phyloP scores from a whole-genome alignment of 1,140 invertebrate genomes.

The Euura saliciscinereae region DNA sequence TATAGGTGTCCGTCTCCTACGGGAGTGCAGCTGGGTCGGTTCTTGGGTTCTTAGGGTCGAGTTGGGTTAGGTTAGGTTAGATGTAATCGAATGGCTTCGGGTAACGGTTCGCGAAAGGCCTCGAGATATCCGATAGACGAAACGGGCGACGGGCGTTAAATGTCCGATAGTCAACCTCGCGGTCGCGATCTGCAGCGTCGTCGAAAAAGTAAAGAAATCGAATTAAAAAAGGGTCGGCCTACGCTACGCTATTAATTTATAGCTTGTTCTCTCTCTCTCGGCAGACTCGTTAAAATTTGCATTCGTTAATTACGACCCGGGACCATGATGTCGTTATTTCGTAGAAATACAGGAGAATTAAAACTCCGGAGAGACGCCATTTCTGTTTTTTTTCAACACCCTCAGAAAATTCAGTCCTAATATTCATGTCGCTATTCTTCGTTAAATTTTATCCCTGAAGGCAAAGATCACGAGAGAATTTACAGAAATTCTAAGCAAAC shows the following conservation, averaged over 20 bases:
- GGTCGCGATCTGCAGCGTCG: neutral
- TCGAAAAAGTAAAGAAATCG: neutral
- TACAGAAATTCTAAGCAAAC: no score
- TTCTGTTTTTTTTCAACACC: no score
- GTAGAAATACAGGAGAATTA: neutral
- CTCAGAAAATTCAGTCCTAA: no score
- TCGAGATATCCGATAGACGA: neutral
- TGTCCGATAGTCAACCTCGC: neutral
- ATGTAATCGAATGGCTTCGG: constrained; percentile 4
- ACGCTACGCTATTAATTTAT: neutral
- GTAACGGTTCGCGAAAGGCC: constrained; percentile 2
- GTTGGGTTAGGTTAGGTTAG: constrained; percentile 1
- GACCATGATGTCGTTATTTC: neutral
- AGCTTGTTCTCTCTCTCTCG: neutral
- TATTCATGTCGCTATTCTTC: no score
- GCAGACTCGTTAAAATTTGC: neutral
- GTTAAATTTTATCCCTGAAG: no score
- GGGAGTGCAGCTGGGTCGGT: neutral
- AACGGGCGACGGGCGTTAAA: neutral
- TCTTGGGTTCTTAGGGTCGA: neutral
- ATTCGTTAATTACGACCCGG: neutral
- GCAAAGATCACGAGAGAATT: no score
- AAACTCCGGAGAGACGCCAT: no score
- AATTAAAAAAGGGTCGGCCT: neutral
- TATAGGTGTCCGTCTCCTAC: no score